Percentiles rank a stretch among this genome's conserved stretches.
These are phyloP conservation scores for Sebastes taczanowskii DNA, from an alignment of 2,797 vertebrate genomes.

Conservation along the genomic window DNA sequence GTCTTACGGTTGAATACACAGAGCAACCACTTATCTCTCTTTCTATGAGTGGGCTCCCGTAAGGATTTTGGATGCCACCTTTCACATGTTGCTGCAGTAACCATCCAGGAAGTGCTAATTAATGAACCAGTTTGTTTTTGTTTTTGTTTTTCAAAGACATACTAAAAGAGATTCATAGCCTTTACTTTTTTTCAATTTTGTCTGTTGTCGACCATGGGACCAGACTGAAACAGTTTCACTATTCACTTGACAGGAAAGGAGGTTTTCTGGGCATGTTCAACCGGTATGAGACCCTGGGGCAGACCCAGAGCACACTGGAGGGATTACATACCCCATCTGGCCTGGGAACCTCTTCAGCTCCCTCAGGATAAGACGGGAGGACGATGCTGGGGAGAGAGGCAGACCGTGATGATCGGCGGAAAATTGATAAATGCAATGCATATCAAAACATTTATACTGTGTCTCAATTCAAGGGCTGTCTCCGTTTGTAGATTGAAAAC, in stretches of 20 bases:
- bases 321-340: neutral
- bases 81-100: neutral
- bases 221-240: neutral
- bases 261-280: neutral
- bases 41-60: neutral
- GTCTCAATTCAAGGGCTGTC: neutral
- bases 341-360: neutral
- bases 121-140: neutral
- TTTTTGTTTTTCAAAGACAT: neutral
- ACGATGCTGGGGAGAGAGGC: neutral
- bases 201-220: neutral
- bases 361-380: neutral
- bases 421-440: neutral
- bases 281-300: neutral
- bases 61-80: neutral
- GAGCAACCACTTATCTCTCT: no score
- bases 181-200: neutral
- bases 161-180: neutral
- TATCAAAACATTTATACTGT: neutral
- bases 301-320: no score
- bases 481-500: neutral
- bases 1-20: no score
- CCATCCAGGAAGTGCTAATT: slow-evolving; percentile 8
- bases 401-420: neutral
- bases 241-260: neutral